Evolutionary conservation across 1,140 invertebrate species (phyloP).

Genomic region (Hypsibius dujardini): DNA sequence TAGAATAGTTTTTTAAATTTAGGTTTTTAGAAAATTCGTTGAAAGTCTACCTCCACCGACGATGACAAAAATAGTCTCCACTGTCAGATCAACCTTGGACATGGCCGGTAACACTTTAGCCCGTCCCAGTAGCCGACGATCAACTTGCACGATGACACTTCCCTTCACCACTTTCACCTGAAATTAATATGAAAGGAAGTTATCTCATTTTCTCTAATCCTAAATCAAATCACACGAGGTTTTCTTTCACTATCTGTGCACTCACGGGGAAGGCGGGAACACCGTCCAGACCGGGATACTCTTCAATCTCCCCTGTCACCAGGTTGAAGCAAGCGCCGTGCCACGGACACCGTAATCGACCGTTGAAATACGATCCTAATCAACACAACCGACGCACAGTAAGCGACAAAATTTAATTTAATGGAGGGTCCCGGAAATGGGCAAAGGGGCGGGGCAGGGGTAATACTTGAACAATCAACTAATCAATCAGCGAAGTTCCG

Average conservation of each 20-base stretch:
- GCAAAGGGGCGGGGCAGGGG: no score
- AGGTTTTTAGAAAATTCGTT: no score
- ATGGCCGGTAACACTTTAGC: conserved; percentile 11
- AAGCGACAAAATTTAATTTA: background rate
- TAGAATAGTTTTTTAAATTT: no score
- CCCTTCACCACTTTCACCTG: conserved; percentile 15
- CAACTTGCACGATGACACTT: background rate
- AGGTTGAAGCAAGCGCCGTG: conserved; percentile 87
- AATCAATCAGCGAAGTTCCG: no score
- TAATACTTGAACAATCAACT: no score
- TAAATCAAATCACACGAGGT: background rate
- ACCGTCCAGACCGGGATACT: conserved; percentile 73
- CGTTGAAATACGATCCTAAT: conserved; percentile 51
- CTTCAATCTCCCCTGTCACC: conserved; percentile 75
- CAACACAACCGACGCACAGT: no score
- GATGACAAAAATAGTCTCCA: conserved; percentile 44
- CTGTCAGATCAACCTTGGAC: conserved; percentile 30
- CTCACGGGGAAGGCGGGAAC: conserved; percentile 56
- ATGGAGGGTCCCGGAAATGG: no score
- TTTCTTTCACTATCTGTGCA: background rate
- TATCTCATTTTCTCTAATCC: background rate
- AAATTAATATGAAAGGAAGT: background rate
- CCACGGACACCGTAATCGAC: conserved; percentile 74
- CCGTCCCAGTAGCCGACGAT: conserved; percentile 3
- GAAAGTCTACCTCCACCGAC: conserved; percentile 50